Base-by-base conservation (phyloP, 2,113 vertebrate species). In the Oryzias javanicus region DNA sequence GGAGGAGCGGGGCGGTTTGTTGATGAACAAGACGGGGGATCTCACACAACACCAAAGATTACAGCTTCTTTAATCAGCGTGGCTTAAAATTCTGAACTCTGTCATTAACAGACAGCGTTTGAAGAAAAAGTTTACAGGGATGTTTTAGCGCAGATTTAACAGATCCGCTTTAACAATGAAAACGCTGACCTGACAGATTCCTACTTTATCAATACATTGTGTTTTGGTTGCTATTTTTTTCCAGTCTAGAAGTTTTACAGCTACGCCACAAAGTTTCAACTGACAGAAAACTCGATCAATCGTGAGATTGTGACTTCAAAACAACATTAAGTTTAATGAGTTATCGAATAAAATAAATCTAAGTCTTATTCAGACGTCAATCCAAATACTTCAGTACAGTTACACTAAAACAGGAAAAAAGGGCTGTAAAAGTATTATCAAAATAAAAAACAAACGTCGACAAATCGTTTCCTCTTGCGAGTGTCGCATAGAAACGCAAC, bases 401-500 rank as follows among this genome's bases (percentile, higher is more conserved):
- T 24, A 80, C 46, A 82, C 70, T 79, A 70, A 79, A 83, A 87
- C 73, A 79, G 50, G n/a, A 53, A 58, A 74, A 85, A 86, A 80
- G 55, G 27, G 74, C 52, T 78, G 35, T 35, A 35, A 35, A 35
- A 35, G 35, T 60, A 60, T 59, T 57, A 82, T 84, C 72, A 51
- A 55, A 57, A 78, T 83, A 68, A 78, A 75, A 82, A 72, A 22
- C n/a, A 59, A 59, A 74, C 83, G 89, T 82, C 89, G 65, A 66
- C 81, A 82, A 85, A 84, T 90, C 70, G 74, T 71, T 82, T 89
- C 90, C 86, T 90, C 88, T 87, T 79, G 79, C 85, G 88, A 80
- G 71, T 76, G 62, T 80, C 76, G 83, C 80, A 88, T 88, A 75
- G 78, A 82, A 91, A 90, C 89, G 72, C 69, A 90, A 91, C 91